phyloP scores from a whole-genome alignment of 2,888 invertebrate genomes.

The Iphiclides podalirius region DNA sequence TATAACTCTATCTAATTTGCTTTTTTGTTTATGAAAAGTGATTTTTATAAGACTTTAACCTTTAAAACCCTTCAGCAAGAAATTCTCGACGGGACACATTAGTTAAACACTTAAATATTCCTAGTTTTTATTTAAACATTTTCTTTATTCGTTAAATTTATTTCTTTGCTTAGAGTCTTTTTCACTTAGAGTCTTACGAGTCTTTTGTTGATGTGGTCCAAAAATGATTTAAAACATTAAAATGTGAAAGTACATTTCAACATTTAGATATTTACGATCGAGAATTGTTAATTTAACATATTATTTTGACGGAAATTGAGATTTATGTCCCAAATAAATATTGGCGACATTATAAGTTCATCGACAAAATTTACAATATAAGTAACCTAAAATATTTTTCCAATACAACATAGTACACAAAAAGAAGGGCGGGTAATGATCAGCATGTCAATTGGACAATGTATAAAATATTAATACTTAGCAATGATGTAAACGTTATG shows the following conservation, averaged over 20 bases:
- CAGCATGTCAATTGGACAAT: constrained; percentile 67
- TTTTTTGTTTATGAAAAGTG: not conserved
- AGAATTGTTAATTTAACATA: too few relatives aligned
- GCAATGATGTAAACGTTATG: constrained; percentile 56
- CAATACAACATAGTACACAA: constrained; percentile 46
- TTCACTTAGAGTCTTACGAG: too few relatives aligned
- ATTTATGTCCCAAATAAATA: too few relatives aligned
- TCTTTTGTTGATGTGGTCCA: too few relatives aligned
- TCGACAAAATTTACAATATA: not conserved
- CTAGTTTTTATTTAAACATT: too few relatives aligned
- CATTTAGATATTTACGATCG: too few relatives aligned
- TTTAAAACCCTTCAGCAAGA: too few relatives aligned
- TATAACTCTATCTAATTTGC: not conserved
- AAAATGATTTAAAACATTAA: too few relatives aligned
- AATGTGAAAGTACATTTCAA: too few relatives aligned
- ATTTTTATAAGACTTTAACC: not conserved
- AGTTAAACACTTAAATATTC: not conserved
- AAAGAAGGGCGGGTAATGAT: constrained; percentile 58
- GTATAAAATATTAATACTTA: constrained; percentile 77
- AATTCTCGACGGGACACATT: not conserved
- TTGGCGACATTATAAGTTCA: constrained; percentile 3
- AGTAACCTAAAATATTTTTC: not conserved
- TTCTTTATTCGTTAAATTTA: constrained; percentile 12
- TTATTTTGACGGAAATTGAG: too few relatives aligned
- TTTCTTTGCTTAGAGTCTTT: too few relatives aligned